phyloP scores from a whole-genome alignment of 2,113 vertebrate genomes.

The Heptranchias perlo region DNA sequence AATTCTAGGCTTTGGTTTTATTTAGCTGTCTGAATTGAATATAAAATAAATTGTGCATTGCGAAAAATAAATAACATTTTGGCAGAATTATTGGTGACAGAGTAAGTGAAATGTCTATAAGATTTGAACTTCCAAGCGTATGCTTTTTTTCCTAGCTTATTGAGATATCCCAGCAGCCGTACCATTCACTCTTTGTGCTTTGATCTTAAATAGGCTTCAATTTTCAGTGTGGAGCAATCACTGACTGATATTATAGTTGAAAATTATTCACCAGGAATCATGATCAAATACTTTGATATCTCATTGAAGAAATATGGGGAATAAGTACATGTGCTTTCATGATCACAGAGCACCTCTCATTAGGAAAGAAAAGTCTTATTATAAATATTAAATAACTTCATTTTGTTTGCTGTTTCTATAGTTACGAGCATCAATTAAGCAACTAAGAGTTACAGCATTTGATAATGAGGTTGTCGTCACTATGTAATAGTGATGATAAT shows the following conservation, averaged over 20 bases:
- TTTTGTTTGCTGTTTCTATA: not conserved
- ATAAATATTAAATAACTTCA: not conserved
- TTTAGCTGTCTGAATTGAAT: no score
- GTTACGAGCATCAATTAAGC: not conserved
- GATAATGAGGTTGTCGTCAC: not conserved
- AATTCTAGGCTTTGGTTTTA: no score
- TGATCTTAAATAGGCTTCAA: not conserved
- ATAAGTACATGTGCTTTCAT: not conserved
- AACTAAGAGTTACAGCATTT: not conserved
- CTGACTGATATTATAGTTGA: not conserved
- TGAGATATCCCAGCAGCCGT: not conserved
- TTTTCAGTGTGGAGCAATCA: not conserved
- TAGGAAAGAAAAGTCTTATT: not conserved
- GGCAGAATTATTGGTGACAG: not conserved
- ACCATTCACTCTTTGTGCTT: not conserved
- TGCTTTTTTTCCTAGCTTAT: not conserved
- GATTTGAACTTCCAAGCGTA: not conserved
- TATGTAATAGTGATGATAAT: not conserved
- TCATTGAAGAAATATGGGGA: not conserved
- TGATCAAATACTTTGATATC: not conserved
- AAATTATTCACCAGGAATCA: not conserved
- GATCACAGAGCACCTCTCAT: not conserved
- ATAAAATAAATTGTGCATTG: no score
- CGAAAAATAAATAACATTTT: not conserved
- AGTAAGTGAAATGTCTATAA: not conserved